These are phyloP conservation scores for Halocynthia aurantium DNA, from an alignment of 23 tunicate genomes.

Conservation along the genomic window DNA sequence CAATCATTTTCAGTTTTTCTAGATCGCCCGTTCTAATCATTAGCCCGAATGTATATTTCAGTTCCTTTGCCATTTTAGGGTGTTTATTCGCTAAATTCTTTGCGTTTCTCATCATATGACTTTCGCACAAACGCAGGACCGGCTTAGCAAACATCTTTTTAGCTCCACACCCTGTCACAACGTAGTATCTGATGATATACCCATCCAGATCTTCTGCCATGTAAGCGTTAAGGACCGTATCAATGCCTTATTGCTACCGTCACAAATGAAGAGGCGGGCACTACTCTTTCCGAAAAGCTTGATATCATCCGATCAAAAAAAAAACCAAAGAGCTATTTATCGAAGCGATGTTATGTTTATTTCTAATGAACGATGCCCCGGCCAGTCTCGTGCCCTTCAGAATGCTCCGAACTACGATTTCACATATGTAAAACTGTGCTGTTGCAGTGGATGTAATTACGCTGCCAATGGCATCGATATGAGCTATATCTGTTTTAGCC, in stretches of 20 bases:
- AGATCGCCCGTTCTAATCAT: too few species aligned
- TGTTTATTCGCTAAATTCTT: neutral
- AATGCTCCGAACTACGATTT: slow-evolving; percentile 1
- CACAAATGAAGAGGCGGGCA: slow-evolving; percentile 3
- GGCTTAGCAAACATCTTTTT: neutral
- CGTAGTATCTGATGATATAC: neutral
- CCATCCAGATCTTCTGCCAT: slow-evolving; percentile 1
- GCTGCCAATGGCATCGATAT: slow-evolving; percentile 8
- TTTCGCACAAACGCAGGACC: neutral
- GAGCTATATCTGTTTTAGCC: neutral
- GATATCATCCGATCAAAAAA: neutral
- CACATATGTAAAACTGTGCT: neutral
- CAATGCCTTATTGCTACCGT: slow-evolving; percentile 12
- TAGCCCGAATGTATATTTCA: too few species aligned
- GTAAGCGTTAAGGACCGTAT: neutral
- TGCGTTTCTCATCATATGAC: slow-evolving; percentile 2
- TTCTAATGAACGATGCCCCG: neutral
- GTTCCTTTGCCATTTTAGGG: too few species aligned
- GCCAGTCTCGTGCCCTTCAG: neutral
- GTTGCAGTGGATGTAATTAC: neutral
- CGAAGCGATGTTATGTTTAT: neutral
- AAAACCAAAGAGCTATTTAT: neutral
- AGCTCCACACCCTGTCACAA: neutral
- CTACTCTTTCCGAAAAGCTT: neutral
- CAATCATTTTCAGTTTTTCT: too few species aligned